Percentiles rank a stretch among this genome's conserved stretches.
Evolutionary conservation across 2,113 vertebrate species (phyloP).

Genomic region (Ctenomys sociabilis): DNA sequence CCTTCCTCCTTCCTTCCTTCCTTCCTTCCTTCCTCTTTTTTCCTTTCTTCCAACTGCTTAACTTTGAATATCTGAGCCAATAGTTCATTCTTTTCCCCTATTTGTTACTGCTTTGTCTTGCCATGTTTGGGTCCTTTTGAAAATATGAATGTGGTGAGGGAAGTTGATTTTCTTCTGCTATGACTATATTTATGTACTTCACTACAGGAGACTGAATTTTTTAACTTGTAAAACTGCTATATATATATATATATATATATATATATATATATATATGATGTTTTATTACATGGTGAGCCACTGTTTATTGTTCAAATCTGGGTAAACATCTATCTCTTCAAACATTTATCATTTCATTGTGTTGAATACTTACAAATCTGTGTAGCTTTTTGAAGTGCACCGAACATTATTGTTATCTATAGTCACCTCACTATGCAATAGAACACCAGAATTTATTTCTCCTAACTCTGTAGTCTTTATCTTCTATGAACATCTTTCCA

Average conservation of each 20-base stretch:
- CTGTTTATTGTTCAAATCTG: neutral
- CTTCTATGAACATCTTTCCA: constrained; percentile 37
- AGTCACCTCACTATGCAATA: neutral
- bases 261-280: neutral
- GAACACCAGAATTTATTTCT: neutral
- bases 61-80: constrained; percentile 5
- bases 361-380: neutral
- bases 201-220: neutral
- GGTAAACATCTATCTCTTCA: neutral
- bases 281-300: neutral
- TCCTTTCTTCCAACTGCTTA: neutral
- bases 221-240: neutral
- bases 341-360: neutral
- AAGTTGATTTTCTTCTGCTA: constrained; percentile 1
- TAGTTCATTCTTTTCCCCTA: neutral
- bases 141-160: neutral
- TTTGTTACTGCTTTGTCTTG: neutral
- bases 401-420: neutral
- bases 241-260: neutral
- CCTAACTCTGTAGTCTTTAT: neutral
- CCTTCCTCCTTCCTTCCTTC: neutral
- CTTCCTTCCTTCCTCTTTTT: neutral
- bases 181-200: neutral
- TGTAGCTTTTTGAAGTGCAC: neutral
- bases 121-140: neutral